These are phyloP conservation scores for Sycon ciliatum DNA, from an alignment of 37 sponge, comb jelly and placozoan species.

Conservation along the genomic window DNA sequence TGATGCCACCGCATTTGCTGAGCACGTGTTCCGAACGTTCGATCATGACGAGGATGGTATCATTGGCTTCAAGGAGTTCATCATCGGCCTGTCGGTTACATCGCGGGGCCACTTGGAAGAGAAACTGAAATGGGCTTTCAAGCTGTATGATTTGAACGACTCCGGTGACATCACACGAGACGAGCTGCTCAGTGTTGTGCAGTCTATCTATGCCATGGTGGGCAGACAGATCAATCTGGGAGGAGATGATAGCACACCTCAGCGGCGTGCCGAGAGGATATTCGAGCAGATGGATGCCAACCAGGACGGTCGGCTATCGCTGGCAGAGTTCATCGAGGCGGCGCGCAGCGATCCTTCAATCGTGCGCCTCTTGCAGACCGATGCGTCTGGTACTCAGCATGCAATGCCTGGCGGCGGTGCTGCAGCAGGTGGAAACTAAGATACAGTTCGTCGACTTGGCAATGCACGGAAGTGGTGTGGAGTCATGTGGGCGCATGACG, in stretches of 20 bases:
- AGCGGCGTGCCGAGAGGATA: constrained; percentile 18
- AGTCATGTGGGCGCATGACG: too few species aligned
- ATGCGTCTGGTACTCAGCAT: too few species aligned
- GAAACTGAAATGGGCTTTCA: constrained; percentile 32
- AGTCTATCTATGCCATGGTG: constrained; percentile 24
- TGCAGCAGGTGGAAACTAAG: too few species aligned
- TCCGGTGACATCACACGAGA: constrained; percentile 11
- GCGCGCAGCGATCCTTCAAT: constrained; percentile 24
- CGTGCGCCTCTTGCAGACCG: constrained; percentile 20
- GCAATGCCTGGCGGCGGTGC: too few species aligned
- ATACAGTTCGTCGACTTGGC: too few species aligned
- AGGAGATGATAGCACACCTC: constrained; percentile 25
- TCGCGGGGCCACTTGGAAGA: constrained; percentile 23
- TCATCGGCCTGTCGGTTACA: constrained; percentile 23
- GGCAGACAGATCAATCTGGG: constrained; percentile 22
- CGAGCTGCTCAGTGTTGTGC: constrained; percentile 24
- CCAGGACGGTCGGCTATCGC: constrained; percentile 19
- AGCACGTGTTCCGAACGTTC: constrained; percentile 23
- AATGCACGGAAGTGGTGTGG: too few species aligned
- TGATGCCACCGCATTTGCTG: constrained; percentile 24
- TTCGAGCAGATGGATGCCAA: constrained; percentile 31
- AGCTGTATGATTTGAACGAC: constrained; percentile 24
- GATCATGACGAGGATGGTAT: constrained; percentile 21
- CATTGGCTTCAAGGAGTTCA: constrained; percentile 29
- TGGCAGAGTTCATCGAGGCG: constrained; percentile 28